phyloP scores from a whole-genome alignment of 2,113 vertebrate genomes.

The Ammospiza nelsoni region DNA sequence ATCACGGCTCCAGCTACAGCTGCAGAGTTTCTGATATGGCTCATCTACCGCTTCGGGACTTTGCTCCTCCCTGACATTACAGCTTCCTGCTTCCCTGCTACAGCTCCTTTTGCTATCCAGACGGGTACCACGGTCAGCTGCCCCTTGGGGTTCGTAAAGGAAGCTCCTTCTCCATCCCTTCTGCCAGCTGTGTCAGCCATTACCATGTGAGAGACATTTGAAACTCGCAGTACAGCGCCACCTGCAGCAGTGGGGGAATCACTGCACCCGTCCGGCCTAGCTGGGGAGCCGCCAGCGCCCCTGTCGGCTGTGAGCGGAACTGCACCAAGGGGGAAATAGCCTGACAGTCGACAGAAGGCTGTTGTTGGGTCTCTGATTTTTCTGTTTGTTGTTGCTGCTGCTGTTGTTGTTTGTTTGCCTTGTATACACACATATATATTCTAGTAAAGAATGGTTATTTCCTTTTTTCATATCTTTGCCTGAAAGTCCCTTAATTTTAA shows the following conservation, averaged over 20 bases:
- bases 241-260: neutral
- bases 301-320: neutral
- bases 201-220: accelerated
- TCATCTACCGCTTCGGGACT: too few relatives aligned
- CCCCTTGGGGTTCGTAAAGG: neutral
- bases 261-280: too few relatives aligned
- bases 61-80: neutral
- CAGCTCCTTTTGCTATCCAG: neutral
- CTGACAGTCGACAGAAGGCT: too few relatives aligned
- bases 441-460: neutral
- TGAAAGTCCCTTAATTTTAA: neutral
- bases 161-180: neutral
- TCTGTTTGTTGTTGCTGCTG: too few relatives aligned
- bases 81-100: too few relatives aligned
- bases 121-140: too few relatives aligned
- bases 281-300: neutral
- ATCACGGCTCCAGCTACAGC: neutral
- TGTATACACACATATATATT: neutral
- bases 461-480: neutral
- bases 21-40: neutral
- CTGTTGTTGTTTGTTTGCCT: neutral
- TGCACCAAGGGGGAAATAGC: neutral
- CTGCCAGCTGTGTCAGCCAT: accelerated
- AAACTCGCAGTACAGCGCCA: too few relatives aligned
- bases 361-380: too few relatives aligned